A percentile compares a stretch with the other conserved stretches of the same genome.
Conservation (phyloP, 2,113 vertebrate genomes). For the Lamprologus lemairii region DNA sequence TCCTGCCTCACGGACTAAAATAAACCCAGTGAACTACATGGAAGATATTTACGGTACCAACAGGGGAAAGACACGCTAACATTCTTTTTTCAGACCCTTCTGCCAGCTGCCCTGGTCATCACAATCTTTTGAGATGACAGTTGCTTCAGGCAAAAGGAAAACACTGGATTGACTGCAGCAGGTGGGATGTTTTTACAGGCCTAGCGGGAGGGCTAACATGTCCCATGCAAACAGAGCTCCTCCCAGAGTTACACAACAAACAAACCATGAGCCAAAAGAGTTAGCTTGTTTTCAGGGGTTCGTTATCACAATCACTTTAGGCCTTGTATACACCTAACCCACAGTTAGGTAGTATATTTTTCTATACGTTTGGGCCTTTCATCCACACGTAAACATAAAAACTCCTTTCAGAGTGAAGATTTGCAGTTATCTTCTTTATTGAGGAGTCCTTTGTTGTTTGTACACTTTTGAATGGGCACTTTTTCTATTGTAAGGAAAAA, state of each 20-base stretch:
- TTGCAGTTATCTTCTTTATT: not conserved
- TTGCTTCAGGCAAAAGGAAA: constrained; percentile 52
- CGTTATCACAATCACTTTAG: not conserved
- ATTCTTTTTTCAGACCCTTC: constrained; percentile 72
- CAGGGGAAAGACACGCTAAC: constrained; percentile 43
- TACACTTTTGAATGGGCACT: not conserved
- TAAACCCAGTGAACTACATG: constrained; percentile 75
- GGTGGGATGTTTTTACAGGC: constrained; percentile 43
- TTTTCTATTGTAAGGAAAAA: not conserved
- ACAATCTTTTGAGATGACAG: constrained; percentile 84
- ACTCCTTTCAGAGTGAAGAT: not conserved
- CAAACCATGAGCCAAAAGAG: not conserved
- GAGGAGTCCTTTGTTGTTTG: not conserved
- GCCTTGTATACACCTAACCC: not conserved
- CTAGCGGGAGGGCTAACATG: not conserved
- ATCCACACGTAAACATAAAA: not conserved
- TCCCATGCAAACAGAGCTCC: not conserved
- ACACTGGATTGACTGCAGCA: constrained; percentile 53
- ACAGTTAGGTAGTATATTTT: not conserved
- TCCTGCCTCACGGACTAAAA: constrained; percentile 77
- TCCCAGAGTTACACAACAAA: constrained; percentile 14
- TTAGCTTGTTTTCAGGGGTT: not conserved
- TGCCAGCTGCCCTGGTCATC: constrained; percentile 81
- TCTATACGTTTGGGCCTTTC: not conserved
- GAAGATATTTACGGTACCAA: constrained; percentile 80